Base-by-base conservation (phyloP, 2,113 vertebrate species). In the Cryptoleucopteryx plumbea region DNA sequence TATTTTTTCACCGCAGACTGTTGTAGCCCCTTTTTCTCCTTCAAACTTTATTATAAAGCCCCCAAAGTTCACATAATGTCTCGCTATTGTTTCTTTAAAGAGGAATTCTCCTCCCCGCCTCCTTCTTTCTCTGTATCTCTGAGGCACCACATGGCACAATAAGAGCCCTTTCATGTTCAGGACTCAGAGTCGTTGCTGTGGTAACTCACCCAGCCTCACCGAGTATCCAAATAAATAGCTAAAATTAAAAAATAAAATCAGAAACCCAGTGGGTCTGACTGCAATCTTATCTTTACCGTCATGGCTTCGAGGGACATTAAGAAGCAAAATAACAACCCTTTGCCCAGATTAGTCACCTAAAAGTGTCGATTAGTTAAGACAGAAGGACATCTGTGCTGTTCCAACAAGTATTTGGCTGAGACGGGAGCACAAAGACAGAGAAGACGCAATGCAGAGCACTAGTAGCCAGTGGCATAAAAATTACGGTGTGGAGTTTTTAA, bases 181-280 rank as follows among this genome's bases (percentile, higher is more conserved):
- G 82, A 90, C 96, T 95, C 94, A 40, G 48, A 72, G 94, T 96
- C 86, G 98, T 98, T 98, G 97, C 98, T 97, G 97, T 98, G 97
- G 98, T 48, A 97, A 98, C 98, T 95, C 93, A 27, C 67, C 81
- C 96, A 92, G 20, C 90, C 95, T 96, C 70, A 6, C 82, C 21
- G 88, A 93, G 94, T 62, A 93, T 73, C 96, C 97, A 97, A 97
- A 97, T 91, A 96, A 97, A 97, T 73, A 96, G 93, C 61, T 73
- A 90, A 93, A 88, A 83, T 62, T 34, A 56, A 81, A 90, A 92
- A 94, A 71, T 22, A 61, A 72, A 59, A 34, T 27, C 53, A n/a
- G 42, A 85, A 86, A 83, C 84, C 93, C 90, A 27, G 70, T 58
- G 95, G 88, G 67, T 59, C 88, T 45, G 87, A 38, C 95, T 53